Base-by-base conservation (phyloP, 2,888 invertebrate species). In the Deilephila elpenor region DNA sequence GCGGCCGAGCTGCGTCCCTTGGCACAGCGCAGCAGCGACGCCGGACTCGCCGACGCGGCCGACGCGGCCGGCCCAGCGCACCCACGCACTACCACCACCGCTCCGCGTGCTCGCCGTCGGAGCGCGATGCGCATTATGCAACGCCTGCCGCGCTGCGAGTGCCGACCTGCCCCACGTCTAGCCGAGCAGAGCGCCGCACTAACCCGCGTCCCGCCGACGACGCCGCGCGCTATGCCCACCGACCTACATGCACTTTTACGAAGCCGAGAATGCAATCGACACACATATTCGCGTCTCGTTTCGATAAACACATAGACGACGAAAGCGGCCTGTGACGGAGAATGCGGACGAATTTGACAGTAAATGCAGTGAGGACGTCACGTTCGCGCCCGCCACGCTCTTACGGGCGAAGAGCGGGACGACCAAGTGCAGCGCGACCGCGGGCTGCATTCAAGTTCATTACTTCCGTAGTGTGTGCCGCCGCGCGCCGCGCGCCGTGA, bases 201-300 rank as follows among this genome's bases (percentile, higher is more conserved):
- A 90, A 90, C 91, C 88, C 93, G 89, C 88, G 90, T 90, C 91
- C 88, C 93, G 89, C 88, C 90, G 89, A 85, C 86, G 84, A 87
- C 89, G 89, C 86, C 84, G 85, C 85, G 84, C 81, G 88, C 90
- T 89, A 87, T 86, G 90, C 93, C 92, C 90, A 89, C 91, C 93
- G 93, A 93, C 94, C 94, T 91, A 94, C 90, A 94, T 95, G 94
- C 94, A 94, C 94, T 94, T 93, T 93, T 93, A 90, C 94, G 90
- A 91, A 86, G 89, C 84, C 86, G 89, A 90, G 93, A 93, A 93
- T 93, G 92, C 94, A 91, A 93, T 93, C 94, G 94, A 93, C 94
- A 93, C 90, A 93, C 90, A 93, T 94, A 93, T 91, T 93, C 93
- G 93, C 94, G 93, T 94, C 94, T 93, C 94, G 93, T 94, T 94